Base-by-base conservation (phyloP, 2,888 invertebrate genomes). In the Melanchra persicariae region DNA sequence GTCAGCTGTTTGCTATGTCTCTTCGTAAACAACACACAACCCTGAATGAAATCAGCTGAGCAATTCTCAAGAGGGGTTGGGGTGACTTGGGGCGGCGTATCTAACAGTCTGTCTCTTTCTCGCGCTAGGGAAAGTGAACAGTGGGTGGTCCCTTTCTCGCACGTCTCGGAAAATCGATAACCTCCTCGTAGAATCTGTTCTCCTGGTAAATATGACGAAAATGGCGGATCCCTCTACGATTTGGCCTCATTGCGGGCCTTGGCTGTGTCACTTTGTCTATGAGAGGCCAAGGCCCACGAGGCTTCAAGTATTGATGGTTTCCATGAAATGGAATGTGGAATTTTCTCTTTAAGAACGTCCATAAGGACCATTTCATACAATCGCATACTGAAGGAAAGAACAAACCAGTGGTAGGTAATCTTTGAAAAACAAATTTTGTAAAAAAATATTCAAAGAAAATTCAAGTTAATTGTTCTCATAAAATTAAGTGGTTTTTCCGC, bases 191-290 rank as follows among this genome's bases (percentile, higher is more conserved):
- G 12, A 61, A 77, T 82, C 77, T 93, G 90, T 34, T 55, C 60
- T 83, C 92, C 91, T 93, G 83, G 92, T 93, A 84, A 67, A 87
- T 89, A 82, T 88, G 81, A 86, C 87, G 87, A 92, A 93, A 93
- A 93, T 93, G 93, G 93, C 93, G 93, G 92, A 93, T 91, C 90
- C 84, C 87, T 87, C 88, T 86, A 77, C 76, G 81, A 68, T 74
- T 84, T 77, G 79, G 71, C 55, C 77, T 78, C 71, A 26, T 49
- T 55, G 51, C 8, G n/a, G 61, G 61, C 51, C 70, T 70, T 34
- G 51, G 54, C 51, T 34, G 30, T 30, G 34, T 3, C 34, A 19
- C 2, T 3, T 47, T 58, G 47, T 45, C 24, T 54, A 57, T 22
- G 57, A 71, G 22, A 7, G 37, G 37, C 63, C 26, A 63, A 47